phyloP scores from a whole-genome alignment of 2,797 vertebrate genomes.

The Luscinia megarhynchos region DNA sequence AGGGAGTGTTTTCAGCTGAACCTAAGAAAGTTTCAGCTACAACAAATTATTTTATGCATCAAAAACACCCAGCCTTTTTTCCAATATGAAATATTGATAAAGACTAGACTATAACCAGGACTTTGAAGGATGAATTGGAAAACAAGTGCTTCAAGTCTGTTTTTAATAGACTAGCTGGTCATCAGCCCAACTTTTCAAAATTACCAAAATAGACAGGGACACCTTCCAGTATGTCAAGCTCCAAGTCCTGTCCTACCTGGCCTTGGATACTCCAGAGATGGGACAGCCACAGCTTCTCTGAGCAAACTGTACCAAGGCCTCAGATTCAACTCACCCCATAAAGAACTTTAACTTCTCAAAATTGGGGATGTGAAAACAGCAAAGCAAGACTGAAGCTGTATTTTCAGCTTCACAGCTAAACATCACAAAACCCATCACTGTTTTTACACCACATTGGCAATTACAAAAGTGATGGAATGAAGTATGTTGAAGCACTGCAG shows the following conservation, averaged over 20 bases:
- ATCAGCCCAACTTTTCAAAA: background rate
- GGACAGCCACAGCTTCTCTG: background rate
- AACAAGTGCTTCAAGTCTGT: background rate
- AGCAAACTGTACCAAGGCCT: background rate
- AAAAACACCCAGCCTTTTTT: background rate
- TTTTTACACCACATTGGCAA: background rate
- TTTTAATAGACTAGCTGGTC: background rate
- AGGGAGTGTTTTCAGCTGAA: background rate
- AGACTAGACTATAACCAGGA: background rate
- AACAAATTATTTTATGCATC: background rate
- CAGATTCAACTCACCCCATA: background rate
- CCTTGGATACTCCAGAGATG: background rate
- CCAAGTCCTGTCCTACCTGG: background rate
- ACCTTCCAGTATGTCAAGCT: background rate
- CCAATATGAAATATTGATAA: background rate
- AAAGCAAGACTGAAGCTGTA: background rate
- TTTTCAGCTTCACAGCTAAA: background rate
- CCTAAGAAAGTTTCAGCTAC: background rate
- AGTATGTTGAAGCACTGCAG: background rate
- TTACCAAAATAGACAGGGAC: too few species aligned
- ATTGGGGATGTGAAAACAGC: rapidly evolving
- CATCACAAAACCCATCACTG: background rate
- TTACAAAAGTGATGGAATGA: background rate
- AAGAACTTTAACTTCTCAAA: background rate
- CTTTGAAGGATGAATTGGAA: background rate